Conservation (phyloP, 1,140 invertebrate genomes). For the Drosophila melanogaster region DNA sequence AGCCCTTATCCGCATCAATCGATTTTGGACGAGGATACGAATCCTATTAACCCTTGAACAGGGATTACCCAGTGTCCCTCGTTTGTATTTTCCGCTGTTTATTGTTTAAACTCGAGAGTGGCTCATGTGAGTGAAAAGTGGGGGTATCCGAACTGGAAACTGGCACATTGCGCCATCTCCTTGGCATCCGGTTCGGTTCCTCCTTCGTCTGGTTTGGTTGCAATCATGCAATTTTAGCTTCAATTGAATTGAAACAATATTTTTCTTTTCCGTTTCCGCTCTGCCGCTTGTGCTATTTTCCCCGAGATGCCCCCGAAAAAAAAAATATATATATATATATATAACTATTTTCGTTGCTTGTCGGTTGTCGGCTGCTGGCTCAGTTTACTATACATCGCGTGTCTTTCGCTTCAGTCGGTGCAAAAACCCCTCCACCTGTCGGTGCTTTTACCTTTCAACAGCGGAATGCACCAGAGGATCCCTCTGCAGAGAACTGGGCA, state of each 20-base stretch:
- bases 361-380: slow-evolving; percentile 42
- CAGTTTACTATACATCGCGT: slow-evolving; percentile 45
- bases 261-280: slow-evolving; percentile 76
- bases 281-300: slow-evolving; percentile 66
- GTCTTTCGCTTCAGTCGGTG: slow-evolving; percentile 40
- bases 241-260: slow-evolving; percentile 80
- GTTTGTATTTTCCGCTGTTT: slow-evolving; percentile 40
- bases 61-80: slow-evolving; percentile 13
- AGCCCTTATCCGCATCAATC: neutral
- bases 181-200: slow-evolving; percentile 29
- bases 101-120: slow-evolving; percentile 52
- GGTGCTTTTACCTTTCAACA: slow-evolving; percentile 47
- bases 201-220: slow-evolving; percentile 48
- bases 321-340: neutral
- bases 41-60: slow-evolving; percentile 8
- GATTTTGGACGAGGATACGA: neutral
- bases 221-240: slow-evolving; percentile 72
- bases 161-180: slow-evolving; percentile 34
- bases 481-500: slow-evolving; percentile 29
- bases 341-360: slow-evolving; percentile 55
- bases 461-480: slow-evolving; percentile 38
- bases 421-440: slow-evolving; percentile 1
- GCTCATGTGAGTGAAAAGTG: slow-evolving; percentile 17
- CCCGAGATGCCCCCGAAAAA: slow-evolving; percentile 19
- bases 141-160: neutral